A percentile compares a stretch with the other conserved stretches of the same genome.
Conservation (phyloP, 2,888 invertebrate genomes). For the Diarsia dahlii region DNA sequence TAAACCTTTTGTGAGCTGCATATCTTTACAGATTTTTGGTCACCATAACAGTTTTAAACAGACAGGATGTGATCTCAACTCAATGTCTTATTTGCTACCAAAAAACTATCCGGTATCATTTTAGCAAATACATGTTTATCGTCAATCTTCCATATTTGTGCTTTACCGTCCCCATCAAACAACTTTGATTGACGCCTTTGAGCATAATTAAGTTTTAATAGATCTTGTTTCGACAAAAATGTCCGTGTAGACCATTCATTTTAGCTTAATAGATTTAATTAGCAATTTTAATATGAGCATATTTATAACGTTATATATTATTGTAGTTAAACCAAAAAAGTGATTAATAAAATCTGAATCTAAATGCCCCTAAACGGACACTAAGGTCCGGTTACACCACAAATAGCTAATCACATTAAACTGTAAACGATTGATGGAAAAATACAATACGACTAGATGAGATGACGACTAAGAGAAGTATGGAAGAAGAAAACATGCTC, state of each 20-base stretch:
- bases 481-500: not conserved
- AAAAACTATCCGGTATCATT: not conserved
- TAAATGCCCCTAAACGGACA: conserved; percentile 10
- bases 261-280: not conserved
- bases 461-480: not conserved
- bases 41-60: not conserved
- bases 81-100: not conserved
- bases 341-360: not conserved
- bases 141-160: not conserved
- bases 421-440: not conserved
- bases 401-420: not conserved
- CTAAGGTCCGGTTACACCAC: not conserved
- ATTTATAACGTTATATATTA: not conserved
- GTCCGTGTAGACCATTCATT: not conserved
- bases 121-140: not conserved
- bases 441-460: not conserved
- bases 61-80: not conserved
- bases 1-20: not conserved
- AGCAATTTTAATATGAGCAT: conserved; percentile 6
- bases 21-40: not conserved
- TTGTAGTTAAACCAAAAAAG: conserved; percentile 14
- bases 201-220: conserved; percentile 23
- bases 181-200: conserved; percentile 3
- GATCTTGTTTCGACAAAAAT: conserved; percentile 29
- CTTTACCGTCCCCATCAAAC: not conserved